These are phyloP conservation scores for Brachionus plicatilis DNA, from an alignment of 1,140 invertebrate genomes.

Conservation along the genomic window DNA sequence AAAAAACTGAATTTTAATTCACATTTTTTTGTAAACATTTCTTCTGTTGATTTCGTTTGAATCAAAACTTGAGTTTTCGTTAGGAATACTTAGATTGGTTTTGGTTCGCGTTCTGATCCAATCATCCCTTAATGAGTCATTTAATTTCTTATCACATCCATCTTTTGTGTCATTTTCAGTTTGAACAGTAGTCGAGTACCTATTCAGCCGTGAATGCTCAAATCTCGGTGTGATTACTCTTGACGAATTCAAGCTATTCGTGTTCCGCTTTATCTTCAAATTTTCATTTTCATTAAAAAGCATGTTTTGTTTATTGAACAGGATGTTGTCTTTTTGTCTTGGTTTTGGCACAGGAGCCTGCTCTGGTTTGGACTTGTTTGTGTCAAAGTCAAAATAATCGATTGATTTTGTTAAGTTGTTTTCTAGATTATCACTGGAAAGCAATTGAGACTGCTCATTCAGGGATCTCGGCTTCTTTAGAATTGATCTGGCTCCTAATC, in stretches of 20 bases:
- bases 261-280: not conserved
- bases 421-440: not conserved
- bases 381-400: not conserved
- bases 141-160: not conserved
- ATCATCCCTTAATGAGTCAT: not conserved
- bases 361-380: not conserved
- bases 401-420: slow-evolving; percentile 11
- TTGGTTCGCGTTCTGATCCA: not conserved
- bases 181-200: not conserved
- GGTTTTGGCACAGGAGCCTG: not conserved
- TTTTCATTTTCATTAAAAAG: not conserved
- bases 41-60: not conserved
- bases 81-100: not conserved
- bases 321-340: not conserved
- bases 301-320: not conserved
- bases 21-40: not conserved
- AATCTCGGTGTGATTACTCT: not conserved
- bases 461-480: not conserved
- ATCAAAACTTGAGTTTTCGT: not conserved
- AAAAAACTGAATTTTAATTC: not conserved
- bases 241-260: not conserved
- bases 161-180: not conserved
- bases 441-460: not conserved
- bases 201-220: not conserved
- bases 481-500: not conserved